phyloP scores from a whole-genome alignment of 1,140 invertebrate genomes.

The Drosophila cardini region DNA sequence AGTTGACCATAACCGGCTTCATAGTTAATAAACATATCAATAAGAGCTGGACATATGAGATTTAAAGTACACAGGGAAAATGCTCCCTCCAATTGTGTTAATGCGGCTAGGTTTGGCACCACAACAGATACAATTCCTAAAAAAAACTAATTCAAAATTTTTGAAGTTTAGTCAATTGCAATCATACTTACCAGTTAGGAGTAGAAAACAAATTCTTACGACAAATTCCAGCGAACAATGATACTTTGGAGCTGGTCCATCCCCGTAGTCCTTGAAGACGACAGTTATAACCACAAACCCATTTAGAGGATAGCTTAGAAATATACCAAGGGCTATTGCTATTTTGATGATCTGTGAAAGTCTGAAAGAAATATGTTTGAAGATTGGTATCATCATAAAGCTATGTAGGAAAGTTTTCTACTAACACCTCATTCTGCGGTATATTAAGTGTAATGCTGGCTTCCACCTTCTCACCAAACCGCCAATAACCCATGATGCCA shows the following conservation, averaged over 20 bases:
- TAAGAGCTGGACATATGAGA: conserved; percentile 62
- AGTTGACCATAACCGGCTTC: conserved; percentile 49
- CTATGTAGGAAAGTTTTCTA: neutral
- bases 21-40: conserved; percentile 62
- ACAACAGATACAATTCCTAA: conserved; percentile 58
- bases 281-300: conserved; percentile 66
- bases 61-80: conserved; percentile 68
- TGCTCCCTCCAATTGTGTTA: conserved; percentile 68
- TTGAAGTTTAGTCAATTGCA: neutral
- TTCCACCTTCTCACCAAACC: conserved; percentile 54
- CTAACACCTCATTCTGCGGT: conserved; percentile 58
- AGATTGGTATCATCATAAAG: neutral
- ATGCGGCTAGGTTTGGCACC: conserved; percentile 62
- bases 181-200: conserved; percentile 47
- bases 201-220: conserved; percentile 51
- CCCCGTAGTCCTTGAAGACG: conserved; percentile 52
- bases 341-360: conserved; percentile 60
- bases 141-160: neutral
- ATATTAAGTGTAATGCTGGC: conserved; percentile 69
- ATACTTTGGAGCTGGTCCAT: neutral
- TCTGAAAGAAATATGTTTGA: conserved; percentile 16
- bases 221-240: conserved; percentile 22
- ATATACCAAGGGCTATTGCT: conserved; percentile 57
- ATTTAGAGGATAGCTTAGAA: conserved; percentile 65
- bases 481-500: conserved; percentile 68